Percentiles rank a stretch among this genome's conserved stretches.
Evolutionary conservation across 2,113 vertebrate genomes (phyloP).

Genomic region (Heteronetta atricapilla): DNA sequence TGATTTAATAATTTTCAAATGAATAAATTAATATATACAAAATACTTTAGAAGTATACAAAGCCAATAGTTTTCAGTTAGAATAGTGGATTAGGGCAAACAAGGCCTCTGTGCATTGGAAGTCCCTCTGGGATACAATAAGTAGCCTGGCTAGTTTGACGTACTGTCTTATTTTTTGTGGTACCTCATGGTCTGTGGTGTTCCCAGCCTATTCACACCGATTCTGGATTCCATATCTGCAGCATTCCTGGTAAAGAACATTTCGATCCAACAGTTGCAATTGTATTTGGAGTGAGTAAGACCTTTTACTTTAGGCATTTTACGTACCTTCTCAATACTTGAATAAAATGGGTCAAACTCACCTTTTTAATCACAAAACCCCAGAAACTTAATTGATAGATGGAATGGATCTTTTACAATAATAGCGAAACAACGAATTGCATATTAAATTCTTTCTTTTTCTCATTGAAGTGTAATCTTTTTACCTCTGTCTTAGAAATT

Average conservation of each 20-base stretch:
- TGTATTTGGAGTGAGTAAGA: not conserved
- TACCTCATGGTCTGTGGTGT: not conserved
- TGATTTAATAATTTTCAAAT: not conserved
- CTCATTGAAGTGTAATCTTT: not conserved
- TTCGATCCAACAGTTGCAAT: not conserved
- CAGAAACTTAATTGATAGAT: too few relatives aligned
- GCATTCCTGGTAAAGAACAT: not conserved
- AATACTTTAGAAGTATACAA: not conserved
- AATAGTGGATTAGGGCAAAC: not conserved
- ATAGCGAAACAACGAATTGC: not conserved
- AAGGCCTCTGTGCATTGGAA: not conserved
- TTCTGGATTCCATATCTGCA: not conserved
- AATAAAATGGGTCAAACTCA: not conserved
- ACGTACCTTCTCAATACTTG: not conserved
- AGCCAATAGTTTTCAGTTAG: not conserved
- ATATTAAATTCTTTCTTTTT: not conserved
- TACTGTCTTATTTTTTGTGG: not conserved
- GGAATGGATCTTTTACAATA: not conserved
- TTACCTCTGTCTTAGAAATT: not conserved
- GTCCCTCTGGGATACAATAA: not conserved
- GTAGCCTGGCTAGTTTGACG: not conserved
- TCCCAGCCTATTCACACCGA: not conserved
- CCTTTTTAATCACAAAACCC: not conserved
- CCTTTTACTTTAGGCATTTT: not conserved
- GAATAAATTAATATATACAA: not conserved